Evolutionary conservation across 1,140 invertebrate species (phyloP).

Genomic region (Papilio xuthus): DNA sequence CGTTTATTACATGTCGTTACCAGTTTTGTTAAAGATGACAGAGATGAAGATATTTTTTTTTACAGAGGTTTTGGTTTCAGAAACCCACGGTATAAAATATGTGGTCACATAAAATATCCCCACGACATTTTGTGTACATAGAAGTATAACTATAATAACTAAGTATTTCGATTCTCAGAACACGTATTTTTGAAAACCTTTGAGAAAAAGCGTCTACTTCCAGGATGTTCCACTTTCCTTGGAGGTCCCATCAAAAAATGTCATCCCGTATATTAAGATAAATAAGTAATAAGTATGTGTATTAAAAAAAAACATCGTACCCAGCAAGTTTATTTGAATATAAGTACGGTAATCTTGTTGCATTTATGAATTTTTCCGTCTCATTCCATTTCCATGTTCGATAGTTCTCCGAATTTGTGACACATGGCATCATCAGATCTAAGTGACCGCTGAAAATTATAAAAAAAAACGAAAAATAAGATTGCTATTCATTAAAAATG

Average conservation of each 20-base stretch:
- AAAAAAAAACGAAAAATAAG: constrained; percentile 1
- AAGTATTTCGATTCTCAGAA: too few species aligned
- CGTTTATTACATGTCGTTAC: too few species aligned
- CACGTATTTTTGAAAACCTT: too few species aligned
- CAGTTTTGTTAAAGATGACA: too few species aligned
- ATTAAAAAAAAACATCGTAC: constrained; percentile 74
- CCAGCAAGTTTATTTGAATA: constrained; percentile 86
- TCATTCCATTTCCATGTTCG: constrained; percentile 85
- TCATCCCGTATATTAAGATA: not conserved
- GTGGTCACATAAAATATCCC: too few species aligned
- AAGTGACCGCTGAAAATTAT: constrained; percentile 86
- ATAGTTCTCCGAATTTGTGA: constrained; percentile 86
- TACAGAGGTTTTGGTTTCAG: too few species aligned
- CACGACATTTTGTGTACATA: too few species aligned
- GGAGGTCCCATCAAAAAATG: not conserved
- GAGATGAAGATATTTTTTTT: too few species aligned
- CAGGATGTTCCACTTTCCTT: too few species aligned
- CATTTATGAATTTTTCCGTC: constrained; percentile 83
- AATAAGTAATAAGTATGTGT: not conserved
- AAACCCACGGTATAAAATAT: too few species aligned
- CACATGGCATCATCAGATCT: constrained; percentile 90
- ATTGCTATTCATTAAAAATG: not conserved
- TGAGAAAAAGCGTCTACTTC: too few species aligned
- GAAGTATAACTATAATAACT: too few species aligned
- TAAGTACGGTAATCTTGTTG: constrained; percentile 83